Percentiles rank a stretch among this genome's conserved stretches.
These are phyloP conservation scores for Orycteropus afer DNA, from an alignment of 2,113 vertebrate genomes.

Conservation along the genomic window DNA sequence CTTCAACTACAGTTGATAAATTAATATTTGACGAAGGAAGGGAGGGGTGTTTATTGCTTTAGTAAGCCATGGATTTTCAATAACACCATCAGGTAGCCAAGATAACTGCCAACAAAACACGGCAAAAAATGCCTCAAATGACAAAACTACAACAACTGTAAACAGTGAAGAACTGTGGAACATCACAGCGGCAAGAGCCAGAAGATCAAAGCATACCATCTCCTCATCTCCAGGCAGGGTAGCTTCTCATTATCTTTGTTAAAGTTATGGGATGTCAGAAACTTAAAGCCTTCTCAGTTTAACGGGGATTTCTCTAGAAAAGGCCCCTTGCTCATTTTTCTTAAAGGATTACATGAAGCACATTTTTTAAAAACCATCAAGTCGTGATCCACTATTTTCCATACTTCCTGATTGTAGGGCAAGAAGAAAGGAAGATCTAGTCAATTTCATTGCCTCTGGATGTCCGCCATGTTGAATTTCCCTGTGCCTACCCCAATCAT, in stretches of 20 bases:
- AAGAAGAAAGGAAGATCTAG: neutral
- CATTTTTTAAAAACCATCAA: conserved; percentile 26
- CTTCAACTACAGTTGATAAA: neutral
- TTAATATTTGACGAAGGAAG: conserved; percentile 5
- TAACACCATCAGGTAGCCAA: neutral
- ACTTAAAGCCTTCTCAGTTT: neutral
- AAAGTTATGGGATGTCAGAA: conserved; percentile 38
- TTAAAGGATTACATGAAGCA: conserved; percentile 1
- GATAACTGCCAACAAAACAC: neutral
- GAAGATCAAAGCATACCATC: neutral
- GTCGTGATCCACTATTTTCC: neutral
- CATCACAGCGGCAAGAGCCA: neutral
- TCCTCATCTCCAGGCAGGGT: neutral
- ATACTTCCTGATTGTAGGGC: neutral
- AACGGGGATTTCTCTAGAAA: conserved; percentile 62
- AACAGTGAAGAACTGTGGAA: neutral
- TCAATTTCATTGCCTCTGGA: neutral
- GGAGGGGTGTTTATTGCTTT: neutral
- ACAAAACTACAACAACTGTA: neutral
- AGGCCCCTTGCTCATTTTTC: conserved; percentile 61
- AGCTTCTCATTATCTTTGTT: neutral
- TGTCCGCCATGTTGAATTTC: neutral
- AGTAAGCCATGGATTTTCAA: neutral
- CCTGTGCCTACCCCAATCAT: neutral
- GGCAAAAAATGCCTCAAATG: neutral